Percentiles rank a stretch among this genome's conserved stretches.
These are phyloP conservation scores for Plemyria rubiginata DNA, from an alignment of 2,888 invertebrate species.

Conservation along the genomic window DNA sequence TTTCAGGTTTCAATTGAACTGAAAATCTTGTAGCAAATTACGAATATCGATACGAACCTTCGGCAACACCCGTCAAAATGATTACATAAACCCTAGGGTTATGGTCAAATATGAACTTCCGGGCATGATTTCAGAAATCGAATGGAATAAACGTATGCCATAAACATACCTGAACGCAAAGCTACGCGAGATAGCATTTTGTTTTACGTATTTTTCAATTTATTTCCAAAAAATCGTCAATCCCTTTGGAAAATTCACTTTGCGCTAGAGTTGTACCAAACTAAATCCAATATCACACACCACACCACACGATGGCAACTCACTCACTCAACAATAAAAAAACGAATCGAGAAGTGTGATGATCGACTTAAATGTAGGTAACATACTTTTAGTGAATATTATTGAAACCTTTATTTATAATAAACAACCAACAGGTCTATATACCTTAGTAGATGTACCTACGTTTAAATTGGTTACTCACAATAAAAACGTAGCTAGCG, in stretches of 20 bases:
- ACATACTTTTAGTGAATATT: too few relatives aligned
- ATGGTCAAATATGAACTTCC: constrained; percentile 47
- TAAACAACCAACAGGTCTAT: too few relatives aligned
- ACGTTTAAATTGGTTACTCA: too few relatives aligned
- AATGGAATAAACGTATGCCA: constrained; percentile 31
- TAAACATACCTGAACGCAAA: constrained; percentile 87
- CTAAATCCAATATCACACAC: neutral
- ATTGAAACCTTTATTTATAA: too few relatives aligned
- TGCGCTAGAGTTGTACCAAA: constrained; percentile 60
- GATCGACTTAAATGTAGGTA: too few relatives aligned
- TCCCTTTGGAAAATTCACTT: constrained; percentile 62
- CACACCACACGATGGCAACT: neutral
- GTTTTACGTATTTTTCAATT: constrained; percentile 55
- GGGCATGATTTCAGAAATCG: constrained; percentile 14
- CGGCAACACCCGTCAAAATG: constrained; percentile 66
- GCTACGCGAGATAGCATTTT: constrained; percentile 89
- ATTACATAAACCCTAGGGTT: constrained; percentile 84
- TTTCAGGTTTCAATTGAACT: constrained; percentile 6
- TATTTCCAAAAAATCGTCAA: constrained; percentile 63
- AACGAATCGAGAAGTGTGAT: neutral
- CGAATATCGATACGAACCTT: constrained; percentile 15
- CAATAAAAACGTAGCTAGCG: too few relatives aligned
- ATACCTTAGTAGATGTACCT: too few relatives aligned
- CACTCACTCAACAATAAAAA: neutral
- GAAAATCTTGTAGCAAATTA: constrained; percentile 33